Base-by-base conservation (phyloP, 2,113 vertebrate genomes). In the Coturnix japonica region DNA sequence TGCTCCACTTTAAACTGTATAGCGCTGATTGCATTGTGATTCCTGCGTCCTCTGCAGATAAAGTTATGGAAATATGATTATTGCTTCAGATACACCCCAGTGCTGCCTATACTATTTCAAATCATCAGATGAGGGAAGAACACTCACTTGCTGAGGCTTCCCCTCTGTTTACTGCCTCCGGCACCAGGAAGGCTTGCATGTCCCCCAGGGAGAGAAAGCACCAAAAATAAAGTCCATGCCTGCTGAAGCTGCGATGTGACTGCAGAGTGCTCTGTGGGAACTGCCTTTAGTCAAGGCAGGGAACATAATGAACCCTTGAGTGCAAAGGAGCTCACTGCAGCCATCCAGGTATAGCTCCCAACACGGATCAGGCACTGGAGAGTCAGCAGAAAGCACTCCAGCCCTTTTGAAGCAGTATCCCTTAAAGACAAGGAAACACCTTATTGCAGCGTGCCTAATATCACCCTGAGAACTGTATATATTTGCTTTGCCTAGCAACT, bases 11-110 rank as follows among this genome's bases (percentile, higher is more conserved):
- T 81, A 81, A 63, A 53, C 78, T 97, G 70, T 95, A 91, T 94
- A 92, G 89, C 64, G 1, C 84, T 95, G 96, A 96, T 96, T 96
- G 90, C 95, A 94, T 95, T 96, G 94, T 95, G 93, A 75, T 64
- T 91, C 74, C 87, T 44, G n/a, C 60, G 82, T 91, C 85, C 91
- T 96, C 83, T 89, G 82, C 79, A 81, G 91, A 94, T 74, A 84
- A 91, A 91, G 82, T 84, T 93, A 90, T 95, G 89, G 83, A 95
- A 93, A 96, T 95, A 59, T 64, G 89, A 91, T 91, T 71, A 93
- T 43, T 94, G 41, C 56, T 94, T 91, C 83, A 87, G 44, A 94
- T 64, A 69, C 18, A 43, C 31, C 71, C 82, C 76, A 85, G 61
- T 1, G 0, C 47, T 92, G 88, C 78, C 83, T 91, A 25, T 82